Evolutionary conservation across 2,113 vertebrate species (phyloP).

Genomic region (Ptilorrhoa leucosticta): DNA sequence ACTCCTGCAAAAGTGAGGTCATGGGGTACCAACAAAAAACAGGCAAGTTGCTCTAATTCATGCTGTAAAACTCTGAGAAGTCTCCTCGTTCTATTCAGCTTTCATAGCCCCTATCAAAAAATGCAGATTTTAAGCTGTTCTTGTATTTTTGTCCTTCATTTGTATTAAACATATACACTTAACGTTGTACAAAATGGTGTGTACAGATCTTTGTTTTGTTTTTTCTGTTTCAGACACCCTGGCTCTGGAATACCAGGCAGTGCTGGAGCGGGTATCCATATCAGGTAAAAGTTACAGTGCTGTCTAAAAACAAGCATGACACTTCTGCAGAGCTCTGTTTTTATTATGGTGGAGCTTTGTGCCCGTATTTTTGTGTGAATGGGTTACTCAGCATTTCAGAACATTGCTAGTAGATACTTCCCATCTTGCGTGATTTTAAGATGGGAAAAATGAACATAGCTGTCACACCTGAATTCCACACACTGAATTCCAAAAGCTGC

Average conservation of each 20-base stretch:
- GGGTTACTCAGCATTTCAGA: background rate
- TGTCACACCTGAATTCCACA: background rate
- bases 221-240: constrained; percentile 78
- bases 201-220: background rate
- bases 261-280: constrained; percentile 98
- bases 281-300: constrained; percentile 79
- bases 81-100: background rate
- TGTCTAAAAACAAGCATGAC: background rate
- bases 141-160: background rate
- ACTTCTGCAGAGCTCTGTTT: background rate
- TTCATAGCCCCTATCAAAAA: background rate
- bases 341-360: background rate
- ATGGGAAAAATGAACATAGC: background rate
- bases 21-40: background rate
- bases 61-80: background rate
- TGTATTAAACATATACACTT: background rate
- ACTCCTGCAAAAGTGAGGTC: background rate
- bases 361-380: background rate
- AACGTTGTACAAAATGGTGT: background rate
- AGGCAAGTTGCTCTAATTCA: background rate
- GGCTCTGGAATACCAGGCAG: constrained; percentile 94
- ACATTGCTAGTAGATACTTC: background rate
- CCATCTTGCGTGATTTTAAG: background rate
- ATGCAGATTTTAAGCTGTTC: background rate
- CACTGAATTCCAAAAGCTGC: background rate